phyloP scores from a whole-genome alignment of 2,888 invertebrate genomes.

The Onchidella celtica region DNA sequence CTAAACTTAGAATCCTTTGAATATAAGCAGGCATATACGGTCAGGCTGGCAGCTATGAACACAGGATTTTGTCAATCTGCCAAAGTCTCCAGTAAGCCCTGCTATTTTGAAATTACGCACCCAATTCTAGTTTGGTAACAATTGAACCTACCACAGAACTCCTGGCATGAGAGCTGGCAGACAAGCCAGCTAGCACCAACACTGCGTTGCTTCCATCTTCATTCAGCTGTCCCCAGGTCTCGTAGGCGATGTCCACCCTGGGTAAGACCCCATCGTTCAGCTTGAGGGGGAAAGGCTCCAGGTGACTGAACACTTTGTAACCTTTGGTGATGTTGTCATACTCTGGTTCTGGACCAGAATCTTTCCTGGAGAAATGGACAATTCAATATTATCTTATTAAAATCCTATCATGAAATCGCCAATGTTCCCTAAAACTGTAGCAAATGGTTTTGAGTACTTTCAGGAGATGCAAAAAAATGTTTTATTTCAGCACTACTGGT shows the following conservation, averaged over 20 bases:
- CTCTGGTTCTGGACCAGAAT: conserved; percentile 76
- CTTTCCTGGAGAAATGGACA: conserved; percentile 64
- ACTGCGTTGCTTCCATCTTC: conserved; percentile 75
- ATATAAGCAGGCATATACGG: too few species aligned
- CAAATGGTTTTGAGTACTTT: too few species aligned
- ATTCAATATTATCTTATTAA: neutral
- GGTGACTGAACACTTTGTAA: conserved; percentile 65
- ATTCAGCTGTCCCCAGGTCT: conserved; percentile 79
- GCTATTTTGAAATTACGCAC: too few species aligned
- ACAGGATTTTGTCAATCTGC: too few species aligned
- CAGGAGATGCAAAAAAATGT: too few species aligned
- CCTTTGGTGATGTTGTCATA: conserved; percentile 75
- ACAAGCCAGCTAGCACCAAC: conserved; percentile 76
- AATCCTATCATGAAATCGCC: too few species aligned
- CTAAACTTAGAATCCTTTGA: too few species aligned
- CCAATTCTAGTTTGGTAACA: too few species aligned
- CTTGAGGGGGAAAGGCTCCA: conserved; percentile 72
- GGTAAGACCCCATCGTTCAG: conserved; percentile 74
- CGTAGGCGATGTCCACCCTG: conserved; percentile 76
- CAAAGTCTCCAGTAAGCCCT: too few species aligned
- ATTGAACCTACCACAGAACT: conserved; percentile 76
- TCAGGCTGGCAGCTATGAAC: too few species aligned
- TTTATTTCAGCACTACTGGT: too few species aligned
- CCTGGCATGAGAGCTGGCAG: conserved; percentile 79
- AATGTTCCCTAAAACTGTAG: too few species aligned